A percentile compares a stretch with the other conserved stretches of the same genome.
Evolutionary conservation across 2,797 vertebrate genomes (phyloP).

Genomic region (Coluber constrictor): DNA sequence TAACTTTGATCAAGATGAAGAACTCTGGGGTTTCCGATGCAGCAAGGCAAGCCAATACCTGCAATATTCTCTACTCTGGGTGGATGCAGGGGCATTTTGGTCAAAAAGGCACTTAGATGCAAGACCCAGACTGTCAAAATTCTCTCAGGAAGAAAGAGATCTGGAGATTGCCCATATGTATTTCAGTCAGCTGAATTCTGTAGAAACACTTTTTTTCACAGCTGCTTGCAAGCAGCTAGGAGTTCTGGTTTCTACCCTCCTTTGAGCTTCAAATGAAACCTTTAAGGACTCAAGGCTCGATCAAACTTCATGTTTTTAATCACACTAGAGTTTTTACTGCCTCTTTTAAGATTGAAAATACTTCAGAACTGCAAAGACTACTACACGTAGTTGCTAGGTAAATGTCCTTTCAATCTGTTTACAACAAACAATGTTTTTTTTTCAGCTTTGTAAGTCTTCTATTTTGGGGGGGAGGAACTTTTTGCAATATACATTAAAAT

Average conservation of each 20-base stretch:
- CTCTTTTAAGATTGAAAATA: background rate
- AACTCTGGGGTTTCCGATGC: background rate
- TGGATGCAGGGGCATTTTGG: background rate
- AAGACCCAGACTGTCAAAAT: background rate
- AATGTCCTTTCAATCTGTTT: background rate
- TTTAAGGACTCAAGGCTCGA: background rate
- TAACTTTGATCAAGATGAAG: background rate
- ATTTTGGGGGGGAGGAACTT: background rate
- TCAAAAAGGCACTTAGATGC: background rate
- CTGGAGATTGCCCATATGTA: background rate
- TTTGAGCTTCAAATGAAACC: background rate
- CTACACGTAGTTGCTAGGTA: background rate
- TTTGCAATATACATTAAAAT: background rate
- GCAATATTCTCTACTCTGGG: background rate
- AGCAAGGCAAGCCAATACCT: background rate
- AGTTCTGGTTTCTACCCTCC: background rate
- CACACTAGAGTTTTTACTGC: background rate
- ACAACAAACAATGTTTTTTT: background rate
- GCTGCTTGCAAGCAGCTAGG: background rate
- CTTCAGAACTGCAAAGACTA: background rate
- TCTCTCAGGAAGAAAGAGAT: background rate
- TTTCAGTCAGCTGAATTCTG: background rate
- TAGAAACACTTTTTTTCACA: background rate
- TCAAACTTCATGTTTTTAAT: background rate
- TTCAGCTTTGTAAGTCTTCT: background rate